A percentile compares a stretch with the other conserved stretches of the same genome.
phyloP scores from a whole-genome alignment of 2,797 vertebrate genomes.

The Cheracebus regulus region DNA sequence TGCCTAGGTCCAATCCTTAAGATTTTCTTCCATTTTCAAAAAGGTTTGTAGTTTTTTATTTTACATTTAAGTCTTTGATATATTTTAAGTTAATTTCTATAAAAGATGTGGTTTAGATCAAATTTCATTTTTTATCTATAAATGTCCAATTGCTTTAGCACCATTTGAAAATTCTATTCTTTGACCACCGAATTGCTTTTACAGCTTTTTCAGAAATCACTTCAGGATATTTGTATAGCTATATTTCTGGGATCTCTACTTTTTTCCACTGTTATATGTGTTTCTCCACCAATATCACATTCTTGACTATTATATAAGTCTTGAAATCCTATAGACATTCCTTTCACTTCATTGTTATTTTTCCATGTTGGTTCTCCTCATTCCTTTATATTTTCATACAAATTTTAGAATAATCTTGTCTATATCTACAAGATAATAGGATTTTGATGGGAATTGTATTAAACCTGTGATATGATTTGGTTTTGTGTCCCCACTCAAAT shows the following conservation, averaged over 20 bases:
- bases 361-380: not conserved
- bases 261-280: not conserved
- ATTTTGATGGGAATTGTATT: not conserved
- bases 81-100: not conserved
- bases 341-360: not conserved
- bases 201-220: not conserved
- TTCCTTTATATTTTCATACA: not conserved
- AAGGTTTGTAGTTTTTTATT: not conserved
- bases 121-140: not conserved
- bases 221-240: not conserved
- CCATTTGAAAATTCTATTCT: not conserved
- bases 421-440: not conserved
- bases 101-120: not conserved
- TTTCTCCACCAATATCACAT: not conserved
- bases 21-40: not conserved
- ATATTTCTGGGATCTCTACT: not conserved
- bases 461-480: not conserved
- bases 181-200: not conserved
- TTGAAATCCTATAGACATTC: not conserved
- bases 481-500: not conserved
- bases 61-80: not conserved
- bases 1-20: not conserved
- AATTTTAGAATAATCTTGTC: not conserved
- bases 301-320: not conserved
- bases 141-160: not conserved